Conservation (phyloP, 2,797 vertebrate species). For the Phylloscopus collybita region DNA sequence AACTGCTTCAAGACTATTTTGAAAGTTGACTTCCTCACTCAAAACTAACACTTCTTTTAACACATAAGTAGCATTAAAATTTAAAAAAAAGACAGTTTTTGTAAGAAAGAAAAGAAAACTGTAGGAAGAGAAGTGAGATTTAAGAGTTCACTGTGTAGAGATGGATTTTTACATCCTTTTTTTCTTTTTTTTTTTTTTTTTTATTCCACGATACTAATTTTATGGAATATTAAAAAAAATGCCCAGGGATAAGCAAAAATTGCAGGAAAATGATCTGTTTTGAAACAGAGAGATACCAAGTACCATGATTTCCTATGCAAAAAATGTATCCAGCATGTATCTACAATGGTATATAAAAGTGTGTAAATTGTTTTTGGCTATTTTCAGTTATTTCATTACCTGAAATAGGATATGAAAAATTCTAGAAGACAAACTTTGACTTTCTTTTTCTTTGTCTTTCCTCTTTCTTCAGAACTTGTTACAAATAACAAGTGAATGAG, state of each 20-base stretch:
- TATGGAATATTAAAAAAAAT: background rate
- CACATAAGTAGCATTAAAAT: background rate
- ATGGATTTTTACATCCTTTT: background rate
- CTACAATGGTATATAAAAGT: background rate
- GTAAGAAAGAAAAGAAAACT: background rate
- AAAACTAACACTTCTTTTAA: background rate
- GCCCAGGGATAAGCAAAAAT: background rate
- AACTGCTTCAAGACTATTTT: background rate
- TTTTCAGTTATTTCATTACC: background rate
- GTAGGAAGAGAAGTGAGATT: background rate
- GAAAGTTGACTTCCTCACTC: background rate
- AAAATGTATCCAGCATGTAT: background rate
- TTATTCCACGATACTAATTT: background rate
- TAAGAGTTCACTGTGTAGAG: background rate
- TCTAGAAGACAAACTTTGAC: background rate
- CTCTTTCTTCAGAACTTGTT: background rate
- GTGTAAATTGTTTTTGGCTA: fast-evolving
- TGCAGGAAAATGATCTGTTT: background rate
- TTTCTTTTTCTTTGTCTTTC: background rate
- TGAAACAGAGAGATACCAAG: background rate
- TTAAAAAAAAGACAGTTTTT: background rate
- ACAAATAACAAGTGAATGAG: background rate
- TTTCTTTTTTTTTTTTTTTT: background rate
- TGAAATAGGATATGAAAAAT: background rate
- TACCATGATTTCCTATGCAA: background rate